These are phyloP conservation scores for Cerastis rubricosa DNA, from an alignment of 2,888 invertebrate species.

Conservation along the genomic window DNA sequence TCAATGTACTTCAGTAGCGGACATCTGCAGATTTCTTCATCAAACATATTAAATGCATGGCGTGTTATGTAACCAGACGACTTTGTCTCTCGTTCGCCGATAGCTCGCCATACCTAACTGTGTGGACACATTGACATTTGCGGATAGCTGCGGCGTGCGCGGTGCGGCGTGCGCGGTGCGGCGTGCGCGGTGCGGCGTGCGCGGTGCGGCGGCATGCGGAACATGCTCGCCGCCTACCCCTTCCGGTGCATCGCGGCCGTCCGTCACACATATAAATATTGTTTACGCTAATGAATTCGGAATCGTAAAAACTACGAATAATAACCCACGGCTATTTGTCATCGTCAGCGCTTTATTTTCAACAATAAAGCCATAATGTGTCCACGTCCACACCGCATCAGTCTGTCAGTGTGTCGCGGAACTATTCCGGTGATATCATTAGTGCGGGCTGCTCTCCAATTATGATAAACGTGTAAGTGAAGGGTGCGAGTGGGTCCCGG, in stretches of 20 bases:
- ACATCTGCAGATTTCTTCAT: conserved; percentile 58
- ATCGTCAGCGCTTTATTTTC: not conserved
- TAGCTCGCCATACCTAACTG: not conserved
- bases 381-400: conserved; percentile 1
- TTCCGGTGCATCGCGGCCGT: conserved; percentile 23
- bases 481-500: conserved; percentile 29
- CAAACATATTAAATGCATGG: conserved; percentile 33
- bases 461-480: conserved; percentile 51
- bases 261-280: conserved; percentile 19
- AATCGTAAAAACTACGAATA: conserved; percentile 2
- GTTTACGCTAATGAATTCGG: conserved; percentile 4
- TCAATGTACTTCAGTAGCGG: conserved; percentile 17
- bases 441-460: conserved; percentile 39
- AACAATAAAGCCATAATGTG: conserved; percentile 12
- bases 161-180: not conserved
- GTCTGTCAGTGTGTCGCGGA: conserved; percentile 31
- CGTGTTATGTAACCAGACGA: conserved; percentile 25
- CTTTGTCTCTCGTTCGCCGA: conserved; percentile 16
- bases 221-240: conserved; percentile 17
- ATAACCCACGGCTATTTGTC: not conserved
- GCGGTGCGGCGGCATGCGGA: conserved; percentile 1
- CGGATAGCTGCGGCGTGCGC: not conserved
- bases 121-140: conserved; percentile 11
- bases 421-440: conserved; percentile 55
- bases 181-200: not conserved